Conservation (phyloP, 2,113 vertebrate genomes). For the Catharus fuscescens region DNA sequence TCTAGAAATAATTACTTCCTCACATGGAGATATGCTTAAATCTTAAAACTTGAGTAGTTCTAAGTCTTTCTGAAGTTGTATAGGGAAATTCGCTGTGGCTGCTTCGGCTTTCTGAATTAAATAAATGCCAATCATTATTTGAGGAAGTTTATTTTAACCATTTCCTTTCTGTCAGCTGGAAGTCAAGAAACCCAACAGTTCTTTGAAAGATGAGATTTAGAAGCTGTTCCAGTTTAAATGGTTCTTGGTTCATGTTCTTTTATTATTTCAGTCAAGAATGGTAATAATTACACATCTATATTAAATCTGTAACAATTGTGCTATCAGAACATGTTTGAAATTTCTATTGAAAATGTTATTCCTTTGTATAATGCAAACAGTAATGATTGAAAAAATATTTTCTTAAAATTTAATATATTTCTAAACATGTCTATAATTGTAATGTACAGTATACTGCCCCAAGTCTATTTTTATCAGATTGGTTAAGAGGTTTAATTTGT, state of each 20-base stretch:
- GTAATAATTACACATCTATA: background rate
- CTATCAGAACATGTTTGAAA: accelerated
- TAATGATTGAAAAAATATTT: background rate
- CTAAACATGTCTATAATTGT: background rate
- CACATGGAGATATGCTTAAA: background rate
- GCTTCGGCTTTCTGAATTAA: background rate
- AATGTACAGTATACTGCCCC: background rate
- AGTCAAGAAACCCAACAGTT: background rate
- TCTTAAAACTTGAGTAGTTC: background rate
- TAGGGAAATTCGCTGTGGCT: background rate
- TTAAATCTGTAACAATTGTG: background rate
- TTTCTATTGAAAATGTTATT: background rate
- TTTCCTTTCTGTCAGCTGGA: conserved; percentile 49
- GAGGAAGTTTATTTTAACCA: conserved; percentile 30
- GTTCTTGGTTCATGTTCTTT: background rate
- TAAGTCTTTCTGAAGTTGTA: background rate
- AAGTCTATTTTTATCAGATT: background rate
- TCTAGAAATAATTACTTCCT: background rate
- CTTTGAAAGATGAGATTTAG: conserved; percentile 41
- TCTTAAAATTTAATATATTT: background rate
- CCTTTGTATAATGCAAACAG: background rate
- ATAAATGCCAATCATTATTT: background rate
- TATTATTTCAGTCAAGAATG: background rate
- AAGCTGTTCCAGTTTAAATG: background rate
- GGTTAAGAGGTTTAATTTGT: background rate